Base-by-base conservation (phyloP, 2,113 vertebrate species). In the Forbesichthys agassizii region DNA sequence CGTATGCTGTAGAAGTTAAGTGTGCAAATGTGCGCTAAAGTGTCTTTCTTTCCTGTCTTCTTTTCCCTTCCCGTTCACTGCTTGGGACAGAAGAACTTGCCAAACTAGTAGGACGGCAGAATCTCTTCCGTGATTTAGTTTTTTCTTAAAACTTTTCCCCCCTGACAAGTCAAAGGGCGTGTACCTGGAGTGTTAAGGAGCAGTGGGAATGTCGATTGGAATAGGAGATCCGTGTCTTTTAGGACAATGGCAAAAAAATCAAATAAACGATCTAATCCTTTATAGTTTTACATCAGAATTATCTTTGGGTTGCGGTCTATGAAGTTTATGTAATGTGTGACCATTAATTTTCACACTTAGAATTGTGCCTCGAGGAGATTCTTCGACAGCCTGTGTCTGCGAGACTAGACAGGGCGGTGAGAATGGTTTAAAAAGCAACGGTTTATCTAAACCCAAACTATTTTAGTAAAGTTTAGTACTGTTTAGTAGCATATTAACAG, bases 151-250 rank as follows among this genome's bases (percentile, higher is more conserved):
- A 85, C 68, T 85, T 88, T 87, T 79, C 76, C 73, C 42, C 87
- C 85, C 79, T 90, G 83, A 91, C 92, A 92, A 91, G 87, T 90
- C 88, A 91, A 91, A 93, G 91, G 92, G 92, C 92, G 92, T 92
- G 91, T 88, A 91, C 91, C 84, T 89, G 88, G 85, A 72, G 78
- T 79, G 86, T 73, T 33, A 80, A 68, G 73, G 83, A 81, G 77
- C 69, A 81, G 66, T 71, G 81, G 81, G 74, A 83, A 84, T 80
- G 68, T 78, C 36, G 36, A 42, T 42, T 42, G 74, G 73, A 79
- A 75, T 77, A 80, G 66, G 33, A 74, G 64, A 56, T 61, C 11
- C 14, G 12, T 16, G 48, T 49, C 7, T 63, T 61, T 51, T 56
- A 64, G 48, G 27, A 27, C 48, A 66, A 47, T 57, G 58, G 77